A percentile compares a stretch with the other conserved stretches of the same genome.
phyloP scores from a whole-genome alignment of 2,888 invertebrate species.

The Oligia fasciuncula region DNA sequence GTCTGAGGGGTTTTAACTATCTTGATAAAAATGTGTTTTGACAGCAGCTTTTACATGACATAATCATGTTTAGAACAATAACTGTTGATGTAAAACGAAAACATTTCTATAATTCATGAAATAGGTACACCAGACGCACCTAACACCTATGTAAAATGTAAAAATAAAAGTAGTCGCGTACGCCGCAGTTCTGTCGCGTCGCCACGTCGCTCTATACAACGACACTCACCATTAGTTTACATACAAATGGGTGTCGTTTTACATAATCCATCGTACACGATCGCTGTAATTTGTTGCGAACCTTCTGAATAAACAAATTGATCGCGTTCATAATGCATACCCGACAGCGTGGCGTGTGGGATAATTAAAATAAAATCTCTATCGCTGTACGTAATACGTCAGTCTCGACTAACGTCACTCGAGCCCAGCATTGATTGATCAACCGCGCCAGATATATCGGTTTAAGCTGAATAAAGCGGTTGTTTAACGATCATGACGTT shows the following conservation, averaged over 20 bases:
- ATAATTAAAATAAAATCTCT: constrained; percentile 70
- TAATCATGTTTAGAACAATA: constrained; percentile 10
- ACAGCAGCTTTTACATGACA: not conserved
- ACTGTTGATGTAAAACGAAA: constrained; percentile 14
- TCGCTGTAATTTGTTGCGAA: constrained; percentile 88
- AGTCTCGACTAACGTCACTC: constrained; percentile 62
- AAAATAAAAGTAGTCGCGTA: constrained; percentile 63
- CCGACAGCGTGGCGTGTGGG: constrained; percentile 75
- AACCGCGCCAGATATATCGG: constrained; percentile 63
- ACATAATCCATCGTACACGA: constrained; percentile 88
- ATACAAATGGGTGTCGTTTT: constrained; percentile 89
- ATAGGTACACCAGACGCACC: constrained; percentile 14
- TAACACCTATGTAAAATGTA: constrained; percentile 46
- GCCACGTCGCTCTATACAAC: constrained; percentile 73
- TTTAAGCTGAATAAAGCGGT: constrained; percentile 54
- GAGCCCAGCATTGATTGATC: constrained; percentile 63
- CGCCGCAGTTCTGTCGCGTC: constrained; percentile 61
- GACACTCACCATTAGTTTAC: constrained; percentile 88
- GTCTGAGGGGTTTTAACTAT: constrained; percentile 2
- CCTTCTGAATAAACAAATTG: constrained; percentile 88
- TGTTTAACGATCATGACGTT: constrained; percentile 51
- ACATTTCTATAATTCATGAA: constrained; percentile 24
- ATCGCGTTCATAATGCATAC: constrained; percentile 84
- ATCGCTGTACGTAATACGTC: constrained; percentile 62
- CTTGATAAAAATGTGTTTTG: constrained; percentile 24